Base-by-base conservation (phyloP, 64 coral and sea anemone species). In the Trachythela sp. region DNA sequence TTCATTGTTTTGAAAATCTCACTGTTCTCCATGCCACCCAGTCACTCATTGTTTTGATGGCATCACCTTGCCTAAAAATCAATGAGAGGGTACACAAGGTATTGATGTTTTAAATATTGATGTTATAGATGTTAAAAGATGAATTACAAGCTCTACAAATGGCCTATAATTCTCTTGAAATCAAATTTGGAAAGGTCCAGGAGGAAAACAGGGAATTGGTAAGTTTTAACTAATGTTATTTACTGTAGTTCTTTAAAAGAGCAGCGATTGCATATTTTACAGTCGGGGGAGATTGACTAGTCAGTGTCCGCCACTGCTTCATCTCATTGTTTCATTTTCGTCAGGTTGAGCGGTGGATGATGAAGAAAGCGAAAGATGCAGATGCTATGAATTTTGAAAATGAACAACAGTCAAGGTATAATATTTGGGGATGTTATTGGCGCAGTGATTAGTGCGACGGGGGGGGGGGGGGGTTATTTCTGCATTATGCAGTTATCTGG, bases 141-240 rank as follows among this genome's bases (percentile, higher is more conserved):
- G 71, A 77, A 77, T 77, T 77, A 77, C 71, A 77, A 39, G 71
- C 71, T 77, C 71, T 77, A 14, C 71, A 77, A 77, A 77, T 77
- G 71, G 71, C 71, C 26, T 77, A 77, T n/a, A 77, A 77, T 77
- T 77, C 71, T 36, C 71, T 77, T 33, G 71, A 77, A 77, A 39
- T 77, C 8, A 77, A 39, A 35, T 77, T 77, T 77, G 71, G 27
- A 77, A 77, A 77, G 30, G 31, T 35, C 36, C 71, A 77, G 17
- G 71, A 77, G 7, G 71, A 77, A 35, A 77, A 77, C 71, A 77
- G 71, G 26, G 71, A 77, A 77, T 77, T 77, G 31, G 71, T 77
- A 34, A 59, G 18, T 59, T n/a, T 59, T 59, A 13, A 4, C 0
- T 18, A n/a, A 4, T 59, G 5, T 59, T 17, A 13, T 22, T 22